phyloP scores from a whole-genome alignment of 2,113 vertebrate genomes.

The Taurulus bubalis region DNA sequence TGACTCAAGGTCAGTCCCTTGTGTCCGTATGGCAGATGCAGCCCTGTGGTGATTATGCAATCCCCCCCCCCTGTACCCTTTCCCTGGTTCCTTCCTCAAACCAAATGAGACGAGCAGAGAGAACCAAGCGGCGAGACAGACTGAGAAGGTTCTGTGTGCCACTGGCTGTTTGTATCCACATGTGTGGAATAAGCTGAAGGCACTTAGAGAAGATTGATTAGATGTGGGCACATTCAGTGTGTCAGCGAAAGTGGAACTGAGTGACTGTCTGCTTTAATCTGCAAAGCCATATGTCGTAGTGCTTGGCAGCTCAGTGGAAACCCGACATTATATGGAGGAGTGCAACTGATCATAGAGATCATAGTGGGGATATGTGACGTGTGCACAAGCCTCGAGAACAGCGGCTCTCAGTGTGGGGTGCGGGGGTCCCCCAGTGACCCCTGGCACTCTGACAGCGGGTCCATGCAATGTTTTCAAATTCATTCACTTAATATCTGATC shows the following conservation, averaged over 20 bases:
- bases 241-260: constrained; percentile 59
- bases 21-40: constrained; percentile 55
- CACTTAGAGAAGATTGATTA: constrained; percentile 56
- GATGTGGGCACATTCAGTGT: constrained; percentile 44
- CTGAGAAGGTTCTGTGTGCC: background rate
- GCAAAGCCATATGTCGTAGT: constrained; percentile 28
- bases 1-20: constrained; percentile 53
- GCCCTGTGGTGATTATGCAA: constrained; percentile 48
- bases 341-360: constrained; percentile 49
- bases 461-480: background rate
- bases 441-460: background rate
- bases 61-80: constrained; percentile 10
- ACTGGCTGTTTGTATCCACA: constrained; percentile 8
- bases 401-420: background rate
- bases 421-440: background rate
- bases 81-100: constrained; percentile 18
- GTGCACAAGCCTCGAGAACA: constrained; percentile 11
- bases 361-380: constrained; percentile 21
- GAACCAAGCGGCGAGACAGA: constrained; percentile 14
- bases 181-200: constrained; percentile 22
- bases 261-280: constrained; percentile 59
- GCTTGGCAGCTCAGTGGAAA: constrained; percentile 32
- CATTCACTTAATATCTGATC: too few species aligned
- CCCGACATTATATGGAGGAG: constrained; percentile 28
- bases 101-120: constrained; percentile 53